A percentile compares a stretch with the other conserved stretches of the same genome.
These are phyloP conservation scores for Cyprinella venusta DNA, from an alignment of 2,797 vertebrate species.

Conservation along the genomic window DNA sequence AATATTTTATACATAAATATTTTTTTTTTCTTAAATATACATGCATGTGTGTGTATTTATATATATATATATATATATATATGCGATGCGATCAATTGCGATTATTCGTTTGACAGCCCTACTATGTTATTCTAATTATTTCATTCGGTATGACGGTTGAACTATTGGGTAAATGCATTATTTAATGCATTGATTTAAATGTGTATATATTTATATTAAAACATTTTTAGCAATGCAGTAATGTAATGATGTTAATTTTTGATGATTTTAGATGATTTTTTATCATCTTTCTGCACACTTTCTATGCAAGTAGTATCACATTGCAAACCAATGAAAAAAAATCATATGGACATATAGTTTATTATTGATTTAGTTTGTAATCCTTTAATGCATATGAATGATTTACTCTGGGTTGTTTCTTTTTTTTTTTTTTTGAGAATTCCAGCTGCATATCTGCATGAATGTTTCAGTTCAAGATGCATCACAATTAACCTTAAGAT, in stretches of 20 bases:
- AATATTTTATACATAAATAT: no score
- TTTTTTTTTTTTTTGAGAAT: neutral
- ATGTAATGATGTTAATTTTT: no score
- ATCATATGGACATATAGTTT: neutral
- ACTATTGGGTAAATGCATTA: no score
- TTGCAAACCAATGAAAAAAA: neutral
- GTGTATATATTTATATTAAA: neutral
- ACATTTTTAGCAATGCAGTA: neutral
- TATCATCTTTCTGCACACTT: neutral
- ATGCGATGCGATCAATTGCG: no score
- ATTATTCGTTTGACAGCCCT: no score
- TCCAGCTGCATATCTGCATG: conserved; percentile 6
- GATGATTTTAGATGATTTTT: no score
- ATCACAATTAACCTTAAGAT: conserved; percentile 43
- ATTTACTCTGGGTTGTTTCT: neutral
- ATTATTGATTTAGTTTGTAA: neutral
- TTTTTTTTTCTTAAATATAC: no score
- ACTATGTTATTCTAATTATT: no score
- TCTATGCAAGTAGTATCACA: neutral
- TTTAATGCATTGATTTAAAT: no score
- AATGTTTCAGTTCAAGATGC: neutral
- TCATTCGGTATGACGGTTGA: no score
- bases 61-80: no score
- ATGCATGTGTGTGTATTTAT: no score
- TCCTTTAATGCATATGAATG: neutral